Conservation (phyloP, 1,140 invertebrate species). For the Dendroctonus ponderosae region DNA sequence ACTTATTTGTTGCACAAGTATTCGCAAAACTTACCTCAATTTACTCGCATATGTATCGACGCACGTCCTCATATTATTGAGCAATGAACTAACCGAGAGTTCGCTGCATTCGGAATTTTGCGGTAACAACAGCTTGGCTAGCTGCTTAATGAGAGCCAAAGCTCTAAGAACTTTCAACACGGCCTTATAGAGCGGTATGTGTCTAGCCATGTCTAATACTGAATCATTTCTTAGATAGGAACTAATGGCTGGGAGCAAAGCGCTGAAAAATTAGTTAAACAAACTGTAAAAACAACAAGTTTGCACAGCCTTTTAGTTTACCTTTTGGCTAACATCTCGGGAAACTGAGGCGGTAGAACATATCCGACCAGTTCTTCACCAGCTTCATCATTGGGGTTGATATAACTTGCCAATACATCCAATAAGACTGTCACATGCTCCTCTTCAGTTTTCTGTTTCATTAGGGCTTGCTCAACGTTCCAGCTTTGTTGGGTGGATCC, state of each 20-base stretch:
- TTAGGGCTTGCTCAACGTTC: constrained; percentile 92
- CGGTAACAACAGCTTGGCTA: constrained; percentile 68
- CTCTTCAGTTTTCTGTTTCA: constrained; percentile 85
- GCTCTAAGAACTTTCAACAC: constrained; percentile 79
- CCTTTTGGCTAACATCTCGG: constrained; percentile 68
- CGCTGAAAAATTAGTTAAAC: constrained; percentile 56
- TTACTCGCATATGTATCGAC: constrained; percentile 88
- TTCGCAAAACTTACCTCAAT: constrained; percentile 62
- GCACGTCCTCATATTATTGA: constrained; percentile 84
- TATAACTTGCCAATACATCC: constrained; percentile 81
- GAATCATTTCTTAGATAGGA: constrained; percentile 94
- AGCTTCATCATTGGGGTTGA: constrained; percentile 63
- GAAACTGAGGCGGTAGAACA: constrained; percentile 66
- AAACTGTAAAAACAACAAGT: background rate
- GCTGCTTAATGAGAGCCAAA: constrained; percentile 66
- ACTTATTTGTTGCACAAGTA: background rate
- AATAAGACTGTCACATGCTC: constrained; percentile 84
- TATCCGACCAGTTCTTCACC: constrained; percentile 52
- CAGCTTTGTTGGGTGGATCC: constrained; percentile 92
- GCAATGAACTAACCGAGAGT: constrained; percentile 64
- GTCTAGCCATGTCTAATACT: constrained; percentile 91
- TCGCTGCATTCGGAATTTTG: constrained; percentile 49
- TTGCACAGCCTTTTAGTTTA: background rate
- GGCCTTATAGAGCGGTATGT: constrained; percentile 87
- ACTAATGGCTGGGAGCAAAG: constrained; percentile 81